phyloP scores from a whole-genome alignment of 2,888 invertebrate genomes.

The Euphydryas editha region DNA sequence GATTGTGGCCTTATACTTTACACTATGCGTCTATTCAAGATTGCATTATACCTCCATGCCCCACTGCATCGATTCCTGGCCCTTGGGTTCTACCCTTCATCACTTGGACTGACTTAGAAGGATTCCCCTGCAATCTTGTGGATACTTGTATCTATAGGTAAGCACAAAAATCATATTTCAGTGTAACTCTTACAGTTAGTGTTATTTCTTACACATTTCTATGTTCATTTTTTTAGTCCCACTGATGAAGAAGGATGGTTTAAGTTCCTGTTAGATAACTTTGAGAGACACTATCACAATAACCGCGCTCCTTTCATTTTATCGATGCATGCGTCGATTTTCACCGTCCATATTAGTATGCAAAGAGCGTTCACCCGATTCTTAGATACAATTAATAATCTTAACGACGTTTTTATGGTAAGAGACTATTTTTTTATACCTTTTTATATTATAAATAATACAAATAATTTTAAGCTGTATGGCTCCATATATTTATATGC shows the following conservation, averaged over 20 bases:
- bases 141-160: conserved; percentile 79
- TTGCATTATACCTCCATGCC: conserved; percentile 83
- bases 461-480: background rate
- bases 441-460: background rate
- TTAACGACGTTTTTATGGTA: conserved; percentile 85
- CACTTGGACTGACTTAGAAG: conserved; percentile 74
- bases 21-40: conserved; percentile 83
- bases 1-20: conserved; percentile 87
- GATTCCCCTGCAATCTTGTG: conserved; percentile 81
- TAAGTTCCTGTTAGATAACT: conserved; percentile 85
- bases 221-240: conserved; percentile 50
- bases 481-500: too few relatives aligned
- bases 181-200: too few relatives aligned
- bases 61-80: conserved; percentile 81
- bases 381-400: conserved; percentile 76
- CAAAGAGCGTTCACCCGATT: conserved; percentile 81
- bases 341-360: conserved; percentile 64
- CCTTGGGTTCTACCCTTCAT: conserved; percentile 87
- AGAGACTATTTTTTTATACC: conserved; percentile 13
- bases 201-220: too few relatives aligned
- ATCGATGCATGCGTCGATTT: conserved; percentile 87
- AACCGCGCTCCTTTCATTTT: conserved; percentile 88
- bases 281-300: conserved; percentile 84
- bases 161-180: too few relatives aligned
- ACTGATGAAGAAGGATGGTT: conserved; percentile 75